Percentiles rank a stretch among this genome's conserved stretches.
Conservation (phyloP, 2,888 invertebrate species). For the Eupithecia abbreviata region DNA sequence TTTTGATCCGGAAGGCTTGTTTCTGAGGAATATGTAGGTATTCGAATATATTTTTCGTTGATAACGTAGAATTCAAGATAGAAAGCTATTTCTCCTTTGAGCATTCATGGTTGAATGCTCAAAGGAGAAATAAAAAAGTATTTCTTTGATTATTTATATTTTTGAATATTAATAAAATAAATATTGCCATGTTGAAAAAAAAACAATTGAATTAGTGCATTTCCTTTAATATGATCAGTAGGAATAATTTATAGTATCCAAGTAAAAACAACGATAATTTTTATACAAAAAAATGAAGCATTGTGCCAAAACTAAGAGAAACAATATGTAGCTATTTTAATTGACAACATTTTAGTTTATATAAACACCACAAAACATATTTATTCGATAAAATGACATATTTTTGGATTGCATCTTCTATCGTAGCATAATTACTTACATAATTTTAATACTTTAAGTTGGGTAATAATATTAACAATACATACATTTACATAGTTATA, state of each 20-base stretch:
- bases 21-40: background rate
- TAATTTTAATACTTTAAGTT: conserved; percentile 74
- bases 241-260: conserved; percentile 49
- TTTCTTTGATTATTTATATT: background rate
- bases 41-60: too few species aligned
- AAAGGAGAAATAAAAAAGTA: too few species aligned
- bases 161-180: background rate
- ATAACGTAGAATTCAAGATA: too few species aligned
- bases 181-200: conserved; percentile 20
- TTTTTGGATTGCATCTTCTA: conserved; percentile 73
- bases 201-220: conserved; percentile 50
- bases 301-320: conserved; percentile 51
- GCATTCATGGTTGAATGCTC: too few species aligned
- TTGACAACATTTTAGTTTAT: conserved; percentile 84
- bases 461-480: conserved; percentile 80
- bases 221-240: conserved; percentile 51
- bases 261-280: conserved; percentile 45
- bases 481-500: conserved; percentile 65
- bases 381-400: conserved; percentile 66
- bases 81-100: too few species aligned
- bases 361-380: conserved; percentile 83
- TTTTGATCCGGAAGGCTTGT: background rate
- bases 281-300: conserved; percentile 38
- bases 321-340: conserved; percentile 62
- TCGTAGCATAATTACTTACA: conserved; percentile 70